Evolutionary conservation across 2,113 vertebrate genomes (phyloP), one percentile per base, ranked within the genome.

Genomic region (Eptesicus fuscus): DNA sequence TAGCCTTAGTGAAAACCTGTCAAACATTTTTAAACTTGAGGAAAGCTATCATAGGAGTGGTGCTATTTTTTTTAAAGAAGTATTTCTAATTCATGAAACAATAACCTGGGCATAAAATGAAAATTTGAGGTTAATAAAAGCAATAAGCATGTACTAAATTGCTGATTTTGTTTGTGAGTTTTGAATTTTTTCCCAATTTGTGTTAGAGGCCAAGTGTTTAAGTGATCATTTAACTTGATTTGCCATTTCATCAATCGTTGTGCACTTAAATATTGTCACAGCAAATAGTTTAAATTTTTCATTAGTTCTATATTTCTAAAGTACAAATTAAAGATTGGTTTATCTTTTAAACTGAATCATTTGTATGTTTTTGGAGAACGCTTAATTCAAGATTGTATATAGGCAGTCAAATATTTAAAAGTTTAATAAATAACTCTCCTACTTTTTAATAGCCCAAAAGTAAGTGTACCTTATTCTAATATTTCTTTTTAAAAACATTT

Each of bases 301-400:
- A 30, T 91, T 95, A 25, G 35, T 92, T 80, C 35, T 93, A 5
- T 95, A 0, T 77, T 94, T 91, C 63, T 92, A 74, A 93, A 93
- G 53, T 74, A 53, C 18, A 87, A 14, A 12, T 91, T 80, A 86
- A 79, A 93, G 35, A 83, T 84, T 16, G 9, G 3, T 85, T n/a
- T 87, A 53, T 93, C 17, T 77, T 90, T 82, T 91, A 91, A 88
- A 17, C 14, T 23, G 25, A 84, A 56, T 94, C 49, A 76, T 91
- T 86, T 88, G 35, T 80, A 73, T 78, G 13, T 76, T 77, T 79
- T 91, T 85, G 74, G 59, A 86, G n/a, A 83, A 13, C 83, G 25
- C 35, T 89, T 92, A 65, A 18, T 93, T 96, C 40, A 96, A 76
- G 69, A n/a, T 61, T 88, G 37, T 91, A n/a, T 69, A 56, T 67